Percentiles rank a stretch among this genome's conserved stretches.
These are phyloP conservation scores for Thymelicus sylvestris DNA, from an alignment of 2,888 invertebrate genomes.

Conservation along the genomic window DNA sequence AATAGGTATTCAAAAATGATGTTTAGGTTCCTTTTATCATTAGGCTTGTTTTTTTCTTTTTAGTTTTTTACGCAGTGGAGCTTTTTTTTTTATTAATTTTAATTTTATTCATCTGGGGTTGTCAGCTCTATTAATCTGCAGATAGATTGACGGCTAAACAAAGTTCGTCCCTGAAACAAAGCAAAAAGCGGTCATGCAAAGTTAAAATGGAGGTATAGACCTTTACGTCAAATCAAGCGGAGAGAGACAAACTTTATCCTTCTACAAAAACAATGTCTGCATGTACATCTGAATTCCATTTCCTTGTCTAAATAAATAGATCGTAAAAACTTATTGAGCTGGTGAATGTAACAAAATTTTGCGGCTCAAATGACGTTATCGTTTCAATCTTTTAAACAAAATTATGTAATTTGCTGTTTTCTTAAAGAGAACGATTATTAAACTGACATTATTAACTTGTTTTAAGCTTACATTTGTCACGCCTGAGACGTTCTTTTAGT, in stretches of 20 bases:
- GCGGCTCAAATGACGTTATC: not conserved
- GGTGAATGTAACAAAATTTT: not conserved
- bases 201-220: conserved; percentile 19
- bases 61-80: no score
- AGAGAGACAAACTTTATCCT: conserved; percentile 4
- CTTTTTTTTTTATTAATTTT: no score
- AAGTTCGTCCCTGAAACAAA: conserved; percentile 16
- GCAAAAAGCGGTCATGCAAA: conserved; percentile 23
- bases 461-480: no score
- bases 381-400: no score
- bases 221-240: conserved; percentile 26
- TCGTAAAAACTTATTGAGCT: not conserved
- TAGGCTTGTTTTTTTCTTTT: no score
- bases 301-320: not conserved
- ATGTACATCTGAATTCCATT: not conserved
- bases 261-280: conserved; percentile 1
- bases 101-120: not conserved
- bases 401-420: no score
- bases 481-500: no score
- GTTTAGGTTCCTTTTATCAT: no score
- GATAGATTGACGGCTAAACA: not conserved
- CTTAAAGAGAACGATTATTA: no score
- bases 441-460: no score
- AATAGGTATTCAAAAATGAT: no score
- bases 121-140: not conserved